These are phyloP conservation scores for Kryptolebias ocellatus DNA, from an alignment of 2,797 vertebrate genomes.

Conservation along the genomic window DNA sequence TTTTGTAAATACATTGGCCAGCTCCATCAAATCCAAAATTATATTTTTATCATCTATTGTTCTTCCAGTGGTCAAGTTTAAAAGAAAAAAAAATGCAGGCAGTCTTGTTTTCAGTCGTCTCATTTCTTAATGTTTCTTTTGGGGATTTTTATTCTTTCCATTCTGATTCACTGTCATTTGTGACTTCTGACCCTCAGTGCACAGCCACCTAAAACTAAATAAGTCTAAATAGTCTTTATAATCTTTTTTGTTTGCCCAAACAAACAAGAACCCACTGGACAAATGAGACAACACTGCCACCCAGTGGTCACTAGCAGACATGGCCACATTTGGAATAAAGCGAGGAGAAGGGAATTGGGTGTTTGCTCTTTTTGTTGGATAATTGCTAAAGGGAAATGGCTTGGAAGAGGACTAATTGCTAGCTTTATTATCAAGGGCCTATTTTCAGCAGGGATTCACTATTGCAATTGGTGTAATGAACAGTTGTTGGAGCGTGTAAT, in stretches of 20 bases:
- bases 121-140: constrained; percentile 29
- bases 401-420: constrained; percentile 57
- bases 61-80: no score
- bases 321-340: neutral
- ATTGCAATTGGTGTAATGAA: constrained; percentile 52
- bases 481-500: constrained; percentile 43
- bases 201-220: constrained; percentile 37
- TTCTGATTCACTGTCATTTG: constrained; percentile 44
- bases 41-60: neutral
- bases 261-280: neutral
- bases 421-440: constrained; percentile 54
- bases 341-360: constrained; percentile 33
- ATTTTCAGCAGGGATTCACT: constrained; percentile 42
- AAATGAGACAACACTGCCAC: constrained; percentile 65
- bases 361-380: constrained; percentile 52
- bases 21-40: constrained; percentile 2
- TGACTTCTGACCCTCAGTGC: constrained; percentile 44
- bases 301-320: constrained; percentile 54
- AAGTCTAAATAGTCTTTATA: constrained; percentile 10
- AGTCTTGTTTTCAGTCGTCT: constrained; percentile 43
- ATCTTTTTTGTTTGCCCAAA: constrained; percentile 21
- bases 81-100: constrained; percentile 2
- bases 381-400: constrained; percentile 61
- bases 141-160: constrained; percentile 47
- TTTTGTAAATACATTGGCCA: neutral